Evolutionary conservation across 35 echinoderm and acorn worm genomes (phyloP), one percentile per base, ranked within the genome.

Genomic region (Anneissia japonica): DNA sequence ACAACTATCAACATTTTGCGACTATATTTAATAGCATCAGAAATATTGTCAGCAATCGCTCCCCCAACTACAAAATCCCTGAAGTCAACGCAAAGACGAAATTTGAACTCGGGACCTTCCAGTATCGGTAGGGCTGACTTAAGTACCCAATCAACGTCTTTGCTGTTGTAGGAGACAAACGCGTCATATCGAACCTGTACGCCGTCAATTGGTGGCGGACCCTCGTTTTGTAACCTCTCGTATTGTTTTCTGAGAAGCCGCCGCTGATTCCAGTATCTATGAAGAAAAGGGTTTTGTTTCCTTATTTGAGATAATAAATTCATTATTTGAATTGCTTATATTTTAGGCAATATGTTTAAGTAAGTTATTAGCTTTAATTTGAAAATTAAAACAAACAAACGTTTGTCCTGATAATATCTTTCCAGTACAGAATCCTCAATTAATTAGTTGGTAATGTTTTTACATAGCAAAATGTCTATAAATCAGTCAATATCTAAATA

Each of bases 101-200:
- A 82, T 3, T 43, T 9, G 38, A 38, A 32, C 3, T 86, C 79
- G 16, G 51, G 9, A n/a, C 74, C 37, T 46, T 94, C 92, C 0
- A 94, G 46, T 38, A 29, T 74, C 1, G 92, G 92, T 11, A 90
- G 23, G 17, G 90, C n/a, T 29, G 85, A 46, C 32, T 74, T 26
- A 7, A 90, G 33, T 11, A 94, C 87, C 38, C 80, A 94, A 12
- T 94, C 79, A 1, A n/a, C 46, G 64, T 94, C 92, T 10, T 81
- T 46, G 76, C 88, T 89, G 84, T 88, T 90, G 73, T 90, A 94
- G 12, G 92, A 94, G 21, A 94, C 89, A 43, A 93, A 93, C 0
- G 84, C 87, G 37, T 93, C 87, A 32, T 79, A 94, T 46, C 26
- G 34, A 30, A 38, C 30, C 10, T 81, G 34, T 19, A 64, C 51